A percentile compares a stretch with the other conserved stretches of the same genome.
Evolutionary conservation across 2,113 vertebrate genomes (phyloP).

Genomic region (Alligator sinensis): DNA sequence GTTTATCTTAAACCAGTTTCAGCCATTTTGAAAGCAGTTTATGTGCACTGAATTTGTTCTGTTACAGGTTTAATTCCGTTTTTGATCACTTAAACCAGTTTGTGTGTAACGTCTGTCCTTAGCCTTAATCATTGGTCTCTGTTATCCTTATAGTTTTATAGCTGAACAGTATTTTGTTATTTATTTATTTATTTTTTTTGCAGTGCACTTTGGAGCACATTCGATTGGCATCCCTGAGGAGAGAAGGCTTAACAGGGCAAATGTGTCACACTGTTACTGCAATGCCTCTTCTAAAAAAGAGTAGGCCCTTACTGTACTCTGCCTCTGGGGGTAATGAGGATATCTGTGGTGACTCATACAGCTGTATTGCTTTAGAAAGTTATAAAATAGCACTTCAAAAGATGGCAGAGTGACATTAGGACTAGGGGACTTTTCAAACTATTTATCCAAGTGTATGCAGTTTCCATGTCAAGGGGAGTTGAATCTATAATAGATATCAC

Average conservation of each 20-base stretch:
- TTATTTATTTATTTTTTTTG: neutral
- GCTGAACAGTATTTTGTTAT: neutral
- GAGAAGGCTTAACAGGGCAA: neutral
- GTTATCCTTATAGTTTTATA: neutral
- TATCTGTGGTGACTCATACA: neutral
- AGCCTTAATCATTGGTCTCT: neutral
- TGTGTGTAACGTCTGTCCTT: no score
- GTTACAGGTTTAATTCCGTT: no score
- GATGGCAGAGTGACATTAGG: neutral
- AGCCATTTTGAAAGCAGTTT: no score
- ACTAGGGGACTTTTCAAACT: neutral
- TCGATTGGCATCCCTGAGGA: neutral
- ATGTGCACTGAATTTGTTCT: no score
- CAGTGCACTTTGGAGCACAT: neutral
- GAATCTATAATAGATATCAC: neutral
- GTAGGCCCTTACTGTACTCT: neutral
- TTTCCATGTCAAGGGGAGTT: neutral
- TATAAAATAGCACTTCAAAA: neutral
- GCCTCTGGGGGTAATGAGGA: neutral
- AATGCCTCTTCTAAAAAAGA: neutral
- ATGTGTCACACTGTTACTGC: neutral
- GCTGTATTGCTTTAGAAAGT: neutral
- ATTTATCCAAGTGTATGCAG: neutral
- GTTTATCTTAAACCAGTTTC: no score
- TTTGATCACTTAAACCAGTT: no score